phyloP scores from a whole-genome alignment of 1,140 invertebrate species.

The Bombus superbus region DNA sequence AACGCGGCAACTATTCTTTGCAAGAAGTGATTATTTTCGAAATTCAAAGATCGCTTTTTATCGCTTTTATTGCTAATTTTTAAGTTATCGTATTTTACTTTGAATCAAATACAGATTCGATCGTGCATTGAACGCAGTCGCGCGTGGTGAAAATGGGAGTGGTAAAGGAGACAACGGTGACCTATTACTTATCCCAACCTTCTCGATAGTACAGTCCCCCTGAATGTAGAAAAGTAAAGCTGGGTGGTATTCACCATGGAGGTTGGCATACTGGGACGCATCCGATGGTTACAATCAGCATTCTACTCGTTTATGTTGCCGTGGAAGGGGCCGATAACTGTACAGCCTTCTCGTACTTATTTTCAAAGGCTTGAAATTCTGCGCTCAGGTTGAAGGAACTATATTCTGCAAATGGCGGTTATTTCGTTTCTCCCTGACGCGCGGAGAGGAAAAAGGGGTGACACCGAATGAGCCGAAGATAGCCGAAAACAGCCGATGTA shows the following conservation, averaged over 20 bases:
- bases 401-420: constrained; percentile 70
- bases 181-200: background rate
- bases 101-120: too few relatives aligned
- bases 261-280: constrained; percentile 47
- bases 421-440: constrained; percentile 55
- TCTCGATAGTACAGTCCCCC: background rate
- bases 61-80: background rate
- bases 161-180: background rate
- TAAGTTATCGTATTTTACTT: background rate
- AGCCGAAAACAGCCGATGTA: constrained; percentile 36
- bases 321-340: constrained; percentile 61
- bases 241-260: constrained; percentile 30
- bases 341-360: constrained; percentile 49
- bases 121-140: background rate
- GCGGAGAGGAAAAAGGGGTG: constrained; percentile 48
- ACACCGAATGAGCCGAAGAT: constrained; percentile 51
- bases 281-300: constrained; percentile 49
- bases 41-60: background rate
- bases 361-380: constrained; percentile 19
- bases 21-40: background rate
- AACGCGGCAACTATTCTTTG: background rate
- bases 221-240: constrained; percentile 1
- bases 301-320: constrained; percentile 46
- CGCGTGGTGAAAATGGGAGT: background rate
- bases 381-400: constrained; percentile 68